Percentiles rank a stretch among this genome's conserved stretches.
Conservation (phyloP, 2,113 vertebrate species). For the Zosterops pallidus region DNA sequence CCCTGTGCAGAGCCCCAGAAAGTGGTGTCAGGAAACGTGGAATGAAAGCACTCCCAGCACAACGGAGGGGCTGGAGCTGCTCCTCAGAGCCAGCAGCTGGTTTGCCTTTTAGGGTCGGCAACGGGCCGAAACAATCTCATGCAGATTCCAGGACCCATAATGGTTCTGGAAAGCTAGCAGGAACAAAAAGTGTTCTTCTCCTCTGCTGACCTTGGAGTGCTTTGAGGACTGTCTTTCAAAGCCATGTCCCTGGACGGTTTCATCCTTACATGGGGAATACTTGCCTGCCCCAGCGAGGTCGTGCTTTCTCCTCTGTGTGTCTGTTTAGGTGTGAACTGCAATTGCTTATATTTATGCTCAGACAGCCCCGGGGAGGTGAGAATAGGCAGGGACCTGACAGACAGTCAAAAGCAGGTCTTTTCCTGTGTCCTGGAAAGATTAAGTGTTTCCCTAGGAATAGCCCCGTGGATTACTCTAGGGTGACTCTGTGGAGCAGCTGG, state of each 20-base stretch:
- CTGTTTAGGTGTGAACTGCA: not conserved
- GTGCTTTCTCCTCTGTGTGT: not conserved
- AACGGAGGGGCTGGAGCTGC: not conserved
- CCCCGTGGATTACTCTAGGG: not conserved
- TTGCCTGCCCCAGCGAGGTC: not conserved
- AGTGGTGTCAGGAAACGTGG: not conserved
- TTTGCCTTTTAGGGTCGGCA: constrained; percentile 43
- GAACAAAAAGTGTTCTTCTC: constrained; percentile 32
- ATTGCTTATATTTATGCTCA: not conserved
- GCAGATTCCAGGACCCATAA: constrained; percentile 43
- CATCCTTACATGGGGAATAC: constrained; percentile 37
- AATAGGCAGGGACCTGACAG: not conserved
- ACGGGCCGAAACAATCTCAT: constrained; percentile 22
- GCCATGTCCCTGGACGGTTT: not conserved
- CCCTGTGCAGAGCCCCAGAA: not conserved
- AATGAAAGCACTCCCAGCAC: not conserved
- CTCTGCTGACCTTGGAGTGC: constrained; percentile 35
- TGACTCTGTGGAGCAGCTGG: constrained; percentile 18
- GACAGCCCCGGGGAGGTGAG: not conserved
- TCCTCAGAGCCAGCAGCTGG: constrained; percentile 15
- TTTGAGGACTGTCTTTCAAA: constrained; percentile 4
- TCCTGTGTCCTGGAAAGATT: constrained; percentile 7
- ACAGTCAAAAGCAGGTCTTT: not conserved
- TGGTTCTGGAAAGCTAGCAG: constrained; percentile 35
- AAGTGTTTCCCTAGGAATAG: constrained; percentile 35